phyloP scores from a whole-genome alignment of 2,888 invertebrate species.

The Eristalis pertinax region DNA sequence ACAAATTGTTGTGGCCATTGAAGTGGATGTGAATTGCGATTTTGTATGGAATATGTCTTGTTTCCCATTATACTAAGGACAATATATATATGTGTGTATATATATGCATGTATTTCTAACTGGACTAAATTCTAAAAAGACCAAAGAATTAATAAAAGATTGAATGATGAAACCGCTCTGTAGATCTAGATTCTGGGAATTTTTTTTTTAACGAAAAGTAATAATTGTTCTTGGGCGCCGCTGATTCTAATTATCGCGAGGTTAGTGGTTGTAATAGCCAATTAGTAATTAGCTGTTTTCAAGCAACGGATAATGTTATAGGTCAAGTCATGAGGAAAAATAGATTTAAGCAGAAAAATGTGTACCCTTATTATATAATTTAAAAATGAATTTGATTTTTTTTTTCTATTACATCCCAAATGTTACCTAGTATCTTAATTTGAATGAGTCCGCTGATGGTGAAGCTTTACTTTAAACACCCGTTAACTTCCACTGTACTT shows the following conservation, averaged over 20 bases:
- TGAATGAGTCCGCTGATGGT: too few relatives aligned
- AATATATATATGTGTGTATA: neutral
- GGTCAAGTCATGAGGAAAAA: neutral
- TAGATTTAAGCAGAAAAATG: neutral
- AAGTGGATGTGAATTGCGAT: neutral
- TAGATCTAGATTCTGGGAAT: too few relatives aligned
- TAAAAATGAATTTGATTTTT: neutral
- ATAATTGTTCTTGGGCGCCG: neutral
- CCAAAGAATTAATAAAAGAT: neutral
- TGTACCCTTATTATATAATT: neutral
- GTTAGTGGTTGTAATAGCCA: neutral
- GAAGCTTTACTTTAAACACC: too few relatives aligned
- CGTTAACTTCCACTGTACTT: too few relatives aligned
- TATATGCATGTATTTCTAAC: too few relatives aligned
- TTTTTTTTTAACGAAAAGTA: neutral
- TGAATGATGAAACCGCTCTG: neutral
- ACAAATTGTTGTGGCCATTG: neutral
- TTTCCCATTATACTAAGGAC: neutral
- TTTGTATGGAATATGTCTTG: neutral
- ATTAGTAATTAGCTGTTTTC: neutral
- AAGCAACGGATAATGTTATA: neutral
- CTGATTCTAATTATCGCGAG: neutral
- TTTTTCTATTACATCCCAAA: neutral
- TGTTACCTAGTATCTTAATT: neutral
- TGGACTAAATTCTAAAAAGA: neutral